These are phyloP conservation scores for Cossypha dichroa DNA, from an alignment of 2,797 vertebrate genomes.

Conservation along the genomic window DNA sequence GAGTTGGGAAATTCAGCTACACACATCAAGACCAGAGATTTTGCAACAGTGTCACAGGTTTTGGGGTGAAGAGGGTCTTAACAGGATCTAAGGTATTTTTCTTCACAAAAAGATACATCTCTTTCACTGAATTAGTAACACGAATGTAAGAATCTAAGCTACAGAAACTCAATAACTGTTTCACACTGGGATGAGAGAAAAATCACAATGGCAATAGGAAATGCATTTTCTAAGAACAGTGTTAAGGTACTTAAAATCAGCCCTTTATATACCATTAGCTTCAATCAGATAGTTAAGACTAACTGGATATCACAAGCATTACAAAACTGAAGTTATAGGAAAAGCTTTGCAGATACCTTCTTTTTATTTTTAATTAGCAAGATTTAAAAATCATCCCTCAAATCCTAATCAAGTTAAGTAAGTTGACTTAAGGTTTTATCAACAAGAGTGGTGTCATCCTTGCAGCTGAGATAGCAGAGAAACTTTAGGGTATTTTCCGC, in stretches of 20 bases:
- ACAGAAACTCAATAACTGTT: neutral
- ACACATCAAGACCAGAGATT: neutral
- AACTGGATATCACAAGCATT: neutral
- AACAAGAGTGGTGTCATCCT: neutral
- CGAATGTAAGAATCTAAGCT: neutral
- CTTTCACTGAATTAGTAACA: neutral
- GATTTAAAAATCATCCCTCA: neutral
- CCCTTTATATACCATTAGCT: neutral
- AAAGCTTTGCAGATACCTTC: neutral
- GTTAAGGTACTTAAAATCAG: neutral
- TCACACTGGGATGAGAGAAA: neutral
- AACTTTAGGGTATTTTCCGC: neutral
- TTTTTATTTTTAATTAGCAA: neutral
- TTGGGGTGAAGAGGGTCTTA: neutral
- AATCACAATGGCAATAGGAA: neutral
- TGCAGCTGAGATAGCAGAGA: neutral
- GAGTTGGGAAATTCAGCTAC: neutral
- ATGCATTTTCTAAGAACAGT: neutral
- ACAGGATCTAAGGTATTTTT: neutral
- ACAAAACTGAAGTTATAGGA: neutral
- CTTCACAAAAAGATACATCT: neutral
- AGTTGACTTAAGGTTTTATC: neutral
- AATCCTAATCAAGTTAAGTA: neutral
- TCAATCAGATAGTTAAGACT: neutral
- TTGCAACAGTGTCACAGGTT: neutral